These are phyloP conservation scores for Ptilorrhoa leucosticta DNA, from an alignment of 2,113 vertebrate genomes.

Conservation along the genomic window DNA sequence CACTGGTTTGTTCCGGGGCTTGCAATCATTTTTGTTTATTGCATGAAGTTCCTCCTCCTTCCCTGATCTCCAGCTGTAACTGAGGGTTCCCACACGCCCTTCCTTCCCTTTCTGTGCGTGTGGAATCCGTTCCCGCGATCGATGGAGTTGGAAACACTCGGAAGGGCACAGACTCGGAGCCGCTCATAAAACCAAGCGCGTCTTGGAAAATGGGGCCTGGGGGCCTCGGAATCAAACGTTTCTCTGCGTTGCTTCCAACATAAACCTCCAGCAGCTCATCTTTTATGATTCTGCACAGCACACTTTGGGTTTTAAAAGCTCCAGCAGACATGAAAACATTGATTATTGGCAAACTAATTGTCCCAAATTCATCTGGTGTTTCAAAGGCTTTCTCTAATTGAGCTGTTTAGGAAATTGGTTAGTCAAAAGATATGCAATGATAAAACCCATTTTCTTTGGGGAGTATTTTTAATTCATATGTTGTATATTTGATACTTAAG, in stretches of 20 bases:
- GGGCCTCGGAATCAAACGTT: neutral
- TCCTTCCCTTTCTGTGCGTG: neutral
- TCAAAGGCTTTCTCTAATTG: neutral
- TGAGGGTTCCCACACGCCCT: neutral
- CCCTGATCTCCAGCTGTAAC: neutral
- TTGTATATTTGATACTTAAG: neutral
- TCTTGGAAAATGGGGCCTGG: neutral
- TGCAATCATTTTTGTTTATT: neutral
- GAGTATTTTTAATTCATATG: neutral
- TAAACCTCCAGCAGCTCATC: neutral
- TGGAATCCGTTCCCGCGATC: accelerated
- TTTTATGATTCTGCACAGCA: neutral
- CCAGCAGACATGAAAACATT: neutral
- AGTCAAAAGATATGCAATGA: neutral
- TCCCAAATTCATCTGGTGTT: neutral
- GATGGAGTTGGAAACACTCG: accelerated
- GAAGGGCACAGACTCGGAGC: neutral
- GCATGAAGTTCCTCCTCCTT: neutral
- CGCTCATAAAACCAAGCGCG: neutral
- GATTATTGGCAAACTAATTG: neutral
- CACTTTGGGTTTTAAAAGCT: neutral
- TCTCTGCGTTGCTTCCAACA: neutral
- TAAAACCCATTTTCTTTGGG: neutral
- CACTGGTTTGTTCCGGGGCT: neutral
- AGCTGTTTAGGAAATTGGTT: neutral